Conservation (phyloP, 2,797 vertebrate genomes). For the Protosalanx chinensis region DNA sequence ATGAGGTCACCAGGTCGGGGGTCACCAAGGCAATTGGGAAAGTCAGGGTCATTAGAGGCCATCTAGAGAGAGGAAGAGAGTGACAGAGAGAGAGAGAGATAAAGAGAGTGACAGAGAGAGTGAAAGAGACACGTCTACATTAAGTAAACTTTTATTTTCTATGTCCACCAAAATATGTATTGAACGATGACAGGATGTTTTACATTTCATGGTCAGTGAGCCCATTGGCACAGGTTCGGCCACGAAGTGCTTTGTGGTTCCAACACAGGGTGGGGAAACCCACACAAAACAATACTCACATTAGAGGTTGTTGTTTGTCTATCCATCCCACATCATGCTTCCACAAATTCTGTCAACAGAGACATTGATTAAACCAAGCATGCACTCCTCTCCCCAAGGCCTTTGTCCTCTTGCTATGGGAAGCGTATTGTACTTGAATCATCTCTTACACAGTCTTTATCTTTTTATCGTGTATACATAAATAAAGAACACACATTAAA, state of each 20-base stretch:
- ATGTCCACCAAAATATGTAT: background rate
- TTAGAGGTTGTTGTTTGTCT: constrained; percentile 62
- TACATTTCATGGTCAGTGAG: constrained; percentile 14
- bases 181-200: background rate
- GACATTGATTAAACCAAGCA: constrained; percentile 13
- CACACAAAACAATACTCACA: constrained; percentile 55
- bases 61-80: constrained; percentile 65
- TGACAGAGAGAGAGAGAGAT: background rate
- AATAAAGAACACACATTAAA: background rate
- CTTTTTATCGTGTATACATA: too few relatives aligned
- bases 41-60: constrained; percentile 76
- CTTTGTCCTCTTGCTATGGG: background rate
- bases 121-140: background rate
- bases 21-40: constrained; percentile 62
- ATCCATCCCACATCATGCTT: constrained; percentile 79
- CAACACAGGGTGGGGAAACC: background rate
- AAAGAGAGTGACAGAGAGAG: too few relatives aligned
- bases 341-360: constrained; percentile 64
- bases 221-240: background rate
- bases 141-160: too few relatives aligned
- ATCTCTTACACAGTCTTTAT: background rate
- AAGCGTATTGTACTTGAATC: background rate
- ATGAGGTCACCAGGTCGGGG: constrained; percentile 91
- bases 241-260: background rate
- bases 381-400: background rate